Conservation (phyloP, 1,140 invertebrate genomes). For the Heliconius nattereri region DNA sequence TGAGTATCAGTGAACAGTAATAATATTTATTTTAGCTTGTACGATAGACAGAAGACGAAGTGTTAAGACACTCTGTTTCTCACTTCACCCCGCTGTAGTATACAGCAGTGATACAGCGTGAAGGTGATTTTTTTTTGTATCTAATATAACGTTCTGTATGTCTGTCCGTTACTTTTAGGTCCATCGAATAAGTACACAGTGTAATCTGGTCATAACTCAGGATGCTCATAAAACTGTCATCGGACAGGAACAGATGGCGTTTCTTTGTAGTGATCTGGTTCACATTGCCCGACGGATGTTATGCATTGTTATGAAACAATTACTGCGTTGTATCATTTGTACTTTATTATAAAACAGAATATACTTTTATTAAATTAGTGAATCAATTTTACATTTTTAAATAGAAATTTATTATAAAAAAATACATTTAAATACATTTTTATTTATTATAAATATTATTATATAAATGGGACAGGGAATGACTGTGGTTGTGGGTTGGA, state of each 20-base stretch:
- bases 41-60: no score
- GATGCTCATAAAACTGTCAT: conserved; percentile 4
- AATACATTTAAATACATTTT: no score
- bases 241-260: background rate
- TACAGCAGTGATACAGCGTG: no score
- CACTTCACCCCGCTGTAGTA: no score
- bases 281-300: conserved; percentile 9
- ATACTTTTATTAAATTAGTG: no score
- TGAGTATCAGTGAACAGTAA: no score
- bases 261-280: conserved; percentile 14
- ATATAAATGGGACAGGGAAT: background rate
- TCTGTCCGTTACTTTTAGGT: conserved; percentile 1
- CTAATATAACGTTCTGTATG: background rate
- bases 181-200: conserved; percentile 4
- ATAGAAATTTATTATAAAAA: no score
- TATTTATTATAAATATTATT: background rate
- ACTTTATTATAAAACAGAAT: no score
- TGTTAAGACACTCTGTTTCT: no score
- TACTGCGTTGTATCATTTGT: conserved; percentile 10
- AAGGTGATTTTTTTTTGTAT: no score
- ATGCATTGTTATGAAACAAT: conserved; percentile 14
- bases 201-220: conserved; percentile 7
- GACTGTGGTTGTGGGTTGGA: no score
- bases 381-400: no score
- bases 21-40: background rate